phyloP scores from a whole-genome alignment of 2,888 invertebrate genomes.

The Morpho helenor region DNA sequence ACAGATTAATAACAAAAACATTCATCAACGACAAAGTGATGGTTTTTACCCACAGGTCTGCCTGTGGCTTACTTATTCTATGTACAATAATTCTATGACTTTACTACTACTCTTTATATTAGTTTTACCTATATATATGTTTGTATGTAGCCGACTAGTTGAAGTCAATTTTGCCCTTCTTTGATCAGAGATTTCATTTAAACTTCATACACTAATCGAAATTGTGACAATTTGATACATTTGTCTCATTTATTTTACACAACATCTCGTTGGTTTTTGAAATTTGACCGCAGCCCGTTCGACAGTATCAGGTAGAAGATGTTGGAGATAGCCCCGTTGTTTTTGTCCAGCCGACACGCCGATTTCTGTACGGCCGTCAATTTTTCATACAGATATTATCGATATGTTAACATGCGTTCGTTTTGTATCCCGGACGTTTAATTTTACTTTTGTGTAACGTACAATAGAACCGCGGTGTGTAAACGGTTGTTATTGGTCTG shows the following conservation, averaged over 20 bases:
- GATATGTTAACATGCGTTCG: conserved; percentile 45
- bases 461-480: conserved; percentile 14
- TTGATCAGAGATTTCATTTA: no score
- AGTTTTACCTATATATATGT: no score
- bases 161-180: no score
- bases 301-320: conserved; percentile 50
- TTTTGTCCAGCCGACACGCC: conserved; percentile 45
- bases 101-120: no score
- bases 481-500: conserved; percentile 7
- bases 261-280: not conserved
- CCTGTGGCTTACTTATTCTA: no score
- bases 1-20: no score
- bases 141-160: no score
- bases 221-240: no score
- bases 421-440: conserved; percentile 34
- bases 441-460: conserved; percentile 12
- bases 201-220: no score
- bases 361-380: conserved; percentile 52
- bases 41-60: no score
- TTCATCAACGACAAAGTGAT: no score
- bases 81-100: no score
- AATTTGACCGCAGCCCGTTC: conserved; percentile 18
- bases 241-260: not conserved
- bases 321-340: conserved; percentile 44
- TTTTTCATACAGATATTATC: conserved; percentile 57